Percentiles rank a stretch among this genome's conserved stretches.
These are phyloP conservation scores for Microchirus variegatus DNA, from an alignment of 2,797 vertebrate genomes.

Conservation along the genomic window DNA sequence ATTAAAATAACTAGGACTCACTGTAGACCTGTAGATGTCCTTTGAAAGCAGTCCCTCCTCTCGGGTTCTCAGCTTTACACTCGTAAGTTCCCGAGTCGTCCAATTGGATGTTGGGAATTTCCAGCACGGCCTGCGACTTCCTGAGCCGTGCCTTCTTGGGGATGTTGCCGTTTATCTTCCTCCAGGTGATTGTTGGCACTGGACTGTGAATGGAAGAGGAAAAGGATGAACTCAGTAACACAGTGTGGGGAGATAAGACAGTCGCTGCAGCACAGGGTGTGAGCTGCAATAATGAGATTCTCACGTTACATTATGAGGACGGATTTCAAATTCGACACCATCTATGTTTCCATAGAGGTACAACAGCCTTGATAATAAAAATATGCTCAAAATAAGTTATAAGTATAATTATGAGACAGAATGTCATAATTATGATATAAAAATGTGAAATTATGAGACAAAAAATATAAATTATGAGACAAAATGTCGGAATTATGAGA, in stretches of 20 bases:
- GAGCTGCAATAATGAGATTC: background rate
- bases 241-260: conserved; percentile 1
- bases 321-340: background rate
- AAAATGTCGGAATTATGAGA: no score
- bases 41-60: conserved; percentile 93
- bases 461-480: no score
- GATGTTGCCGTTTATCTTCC: conserved; percentile 94
- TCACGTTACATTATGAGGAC: no score
- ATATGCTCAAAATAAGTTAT: no score
- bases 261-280: background rate
- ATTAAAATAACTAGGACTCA: conserved; percentile 78
- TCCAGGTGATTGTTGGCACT: conserved; percentile 97
- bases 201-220: conserved; percentile 79
- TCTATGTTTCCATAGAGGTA: no score
- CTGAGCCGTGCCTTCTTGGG: conserved; percentile 93
- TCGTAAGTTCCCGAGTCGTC: conserved; percentile 94
- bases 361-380: no score
- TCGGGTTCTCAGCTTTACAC: conserved; percentile 94
- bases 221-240: conserved; percentile 1
- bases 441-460: no score
- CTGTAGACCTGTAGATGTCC: conserved; percentile 96
- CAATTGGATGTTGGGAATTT: conserved; percentile 94
- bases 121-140: conserved; percentile 95
- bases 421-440: no score
- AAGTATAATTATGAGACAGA: no score